phyloP scores from a whole-genome alignment of 1,140 invertebrate genomes.

The Hydropsyche tenuis region DNA sequence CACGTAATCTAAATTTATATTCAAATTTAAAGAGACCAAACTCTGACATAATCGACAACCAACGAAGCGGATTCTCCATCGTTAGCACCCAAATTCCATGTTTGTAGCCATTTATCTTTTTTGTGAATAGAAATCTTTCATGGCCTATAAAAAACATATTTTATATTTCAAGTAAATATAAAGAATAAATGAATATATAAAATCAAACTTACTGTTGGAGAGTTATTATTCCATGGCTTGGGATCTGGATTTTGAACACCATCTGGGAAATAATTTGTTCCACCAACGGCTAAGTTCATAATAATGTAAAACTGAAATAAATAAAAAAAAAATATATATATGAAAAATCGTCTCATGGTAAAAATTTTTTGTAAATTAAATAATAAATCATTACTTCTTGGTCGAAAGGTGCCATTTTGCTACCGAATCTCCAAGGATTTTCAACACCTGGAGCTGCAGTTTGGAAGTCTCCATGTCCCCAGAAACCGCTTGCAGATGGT shows the following conservation, averaged over 20 bases:
- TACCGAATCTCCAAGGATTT: conserved; percentile 60
- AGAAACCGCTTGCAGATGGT: conserved; percentile 58
- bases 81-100: conserved; percentile 56
- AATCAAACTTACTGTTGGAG: conserved; percentile 56
- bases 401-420: conserved; percentile 62
- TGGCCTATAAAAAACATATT: conserved; percentile 51
- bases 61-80: conserved; percentile 57
- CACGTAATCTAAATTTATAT: too few relatives aligned
- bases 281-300: conserved; percentile 71
- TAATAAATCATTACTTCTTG: conserved; percentile 55
- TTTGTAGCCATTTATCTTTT: conserved; percentile 54
- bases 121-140: conserved; percentile 57
- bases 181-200: background rate
- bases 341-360: background rate
- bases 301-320: conserved; percentile 69
- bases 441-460: conserved; percentile 50
- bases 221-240: conserved; percentile 68
- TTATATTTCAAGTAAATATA: conserved; percentile 23
- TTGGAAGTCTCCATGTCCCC: conserved; percentile 57
- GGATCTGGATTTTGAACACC: conserved; percentile 56
- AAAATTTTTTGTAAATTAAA: background rate
- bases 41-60: conserved; percentile 59
- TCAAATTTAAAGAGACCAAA: conserved; percentile 58
- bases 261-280: conserved; percentile 67
- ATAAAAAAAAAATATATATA: conserved; percentile 25